These are phyloP conservation scores for Actenoides lindsayi DNA, from an alignment of 2,113 vertebrate species.

Conservation along the genomic window DNA sequence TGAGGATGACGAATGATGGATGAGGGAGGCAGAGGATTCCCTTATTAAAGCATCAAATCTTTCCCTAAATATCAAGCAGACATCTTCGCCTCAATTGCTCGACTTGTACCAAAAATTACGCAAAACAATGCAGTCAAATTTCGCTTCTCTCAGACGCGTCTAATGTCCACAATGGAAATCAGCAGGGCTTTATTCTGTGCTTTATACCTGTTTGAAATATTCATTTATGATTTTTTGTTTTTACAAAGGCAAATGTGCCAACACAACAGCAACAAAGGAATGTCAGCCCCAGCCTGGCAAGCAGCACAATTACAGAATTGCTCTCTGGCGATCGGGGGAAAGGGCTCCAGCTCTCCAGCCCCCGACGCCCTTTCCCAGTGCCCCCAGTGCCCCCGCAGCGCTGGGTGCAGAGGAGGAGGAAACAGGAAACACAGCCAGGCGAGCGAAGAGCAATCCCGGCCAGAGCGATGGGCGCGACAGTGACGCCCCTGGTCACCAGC, in stretches of 20 bases:
- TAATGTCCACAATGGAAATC: slow-evolving; percentile 22
- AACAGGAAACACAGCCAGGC: too few species aligned
- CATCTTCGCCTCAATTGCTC: slow-evolving; percentile 26
- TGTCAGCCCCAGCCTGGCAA: not conserved
- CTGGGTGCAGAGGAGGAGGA: not conserved
- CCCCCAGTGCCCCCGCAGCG: not conserved
- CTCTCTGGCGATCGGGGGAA: slow-evolving; percentile 11
- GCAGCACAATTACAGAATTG: not conserved
- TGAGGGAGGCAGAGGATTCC: slow-evolving; percentile 77
- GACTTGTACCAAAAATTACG: slow-evolving; percentile 34
- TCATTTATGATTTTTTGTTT: not conserved
- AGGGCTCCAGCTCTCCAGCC: not conserved
- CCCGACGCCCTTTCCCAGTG: not conserved
- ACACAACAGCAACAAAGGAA: not conserved
- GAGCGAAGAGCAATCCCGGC: too few species aligned
- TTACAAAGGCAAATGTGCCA: not conserved
- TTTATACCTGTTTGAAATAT: slow-evolving; percentile 31
- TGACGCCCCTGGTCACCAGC: too few species aligned
- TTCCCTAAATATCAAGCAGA: slow-evolving; percentile 72
- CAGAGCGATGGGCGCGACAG: too few species aligned
- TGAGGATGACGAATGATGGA: slow-evolving; percentile 77
- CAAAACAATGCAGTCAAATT: slow-evolving; percentile 2
- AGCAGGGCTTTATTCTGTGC: not conserved
- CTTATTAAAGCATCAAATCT: slow-evolving; percentile 80
- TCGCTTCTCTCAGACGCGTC: slow-evolving; percentile 10